Evolutionary conservation across 2,113 vertebrate species (phyloP).

Genomic region (Leiothrix lutea): DNA sequence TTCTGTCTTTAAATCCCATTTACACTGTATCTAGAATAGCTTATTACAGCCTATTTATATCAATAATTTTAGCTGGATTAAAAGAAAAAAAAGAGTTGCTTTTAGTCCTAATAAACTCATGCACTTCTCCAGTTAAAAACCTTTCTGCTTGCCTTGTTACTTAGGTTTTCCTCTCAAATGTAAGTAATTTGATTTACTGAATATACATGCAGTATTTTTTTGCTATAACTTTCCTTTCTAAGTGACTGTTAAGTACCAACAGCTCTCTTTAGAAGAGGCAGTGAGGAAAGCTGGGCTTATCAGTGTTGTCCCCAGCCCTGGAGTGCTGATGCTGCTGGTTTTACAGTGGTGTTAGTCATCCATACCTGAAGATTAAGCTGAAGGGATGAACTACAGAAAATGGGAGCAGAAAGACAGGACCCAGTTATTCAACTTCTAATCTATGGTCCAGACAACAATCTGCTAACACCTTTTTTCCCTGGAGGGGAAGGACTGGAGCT

Average conservation of each 20-base stretch:
- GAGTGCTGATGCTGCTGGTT: not conserved
- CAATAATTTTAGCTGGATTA: slow-evolving; percentile 50
- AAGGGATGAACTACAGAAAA: not conserved
- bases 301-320: not conserved
- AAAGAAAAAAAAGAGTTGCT: slow-evolving; percentile 3
- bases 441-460: not conserved
- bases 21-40: slow-evolving; percentile 24
- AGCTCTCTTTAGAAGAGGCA: not conserved
- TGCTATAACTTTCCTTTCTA: not conserved
- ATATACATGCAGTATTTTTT: not conserved
- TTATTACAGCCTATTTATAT: slow-evolving; percentile 53
- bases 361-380: not conserved
- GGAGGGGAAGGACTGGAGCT: not conserved
- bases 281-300: not conserved
- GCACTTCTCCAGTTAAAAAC: slow-evolving; percentile 55
- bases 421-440: not conserved
- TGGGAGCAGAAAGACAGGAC: not conserved
- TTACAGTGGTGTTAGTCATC: not conserved
- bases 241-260: not conserved
- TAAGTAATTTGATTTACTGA: not conserved
- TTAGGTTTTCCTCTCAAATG: not conserved
- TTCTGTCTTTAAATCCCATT: slow-evolving; percentile 25
- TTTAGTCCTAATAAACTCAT: slow-evolving; percentile 57
- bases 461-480: not conserved
- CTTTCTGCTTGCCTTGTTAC: not conserved